Base-by-base conservation (phyloP, 2,797 vertebrate genomes). In the Centropyge bicolor region DNA sequence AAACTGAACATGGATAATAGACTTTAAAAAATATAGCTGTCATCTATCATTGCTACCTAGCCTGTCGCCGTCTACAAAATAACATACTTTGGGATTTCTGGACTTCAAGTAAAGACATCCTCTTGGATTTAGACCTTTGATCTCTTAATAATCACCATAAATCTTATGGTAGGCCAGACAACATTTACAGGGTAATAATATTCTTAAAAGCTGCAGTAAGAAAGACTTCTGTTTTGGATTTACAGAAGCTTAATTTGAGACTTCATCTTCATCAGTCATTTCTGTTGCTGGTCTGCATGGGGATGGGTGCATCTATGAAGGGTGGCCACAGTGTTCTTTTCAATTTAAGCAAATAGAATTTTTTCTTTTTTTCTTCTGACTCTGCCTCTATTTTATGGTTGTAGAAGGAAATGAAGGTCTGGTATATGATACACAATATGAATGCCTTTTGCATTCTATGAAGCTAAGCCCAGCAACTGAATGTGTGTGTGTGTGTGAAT, bases 121-220 rank as follows among this genome's bases (percentile, higher is more conserved):
- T 80, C 19, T 62, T 74, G 54, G 14, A 80, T 80, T 82, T 76
- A 31, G 22, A 43, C 17, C 70, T 70, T 62, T 74, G 12, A 68
- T 80, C n/a, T 46, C 13, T 19, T 31, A 5, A 77, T 70, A 36
- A 54, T 74, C 9, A 1, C 45, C 31, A 24, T 80, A 31, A 74
- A 76, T 76, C 56, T 77, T 46, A 57, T 51, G 3, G 27, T 51
- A 80, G 57, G 66, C 16, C 54, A 84, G 73, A 81, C 46, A 46
- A 41, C 74, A 60, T 82, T 85, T 81, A 83, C 70, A 69, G 31
- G 62, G 73, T 76, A 80, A 70, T 81, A 61, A 81, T 61, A 64
- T 74, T 76, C 66, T 68, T 76, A 73, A 86, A 65, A 86, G 67
- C 76, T 51, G 22, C 46, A 59, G 16, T n/a, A 52, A 74, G 36